These are phyloP conservation scores for Chrysolina americana DNA, from an alignment of 2,888 invertebrate genomes.

Conservation along the genomic window DNA sequence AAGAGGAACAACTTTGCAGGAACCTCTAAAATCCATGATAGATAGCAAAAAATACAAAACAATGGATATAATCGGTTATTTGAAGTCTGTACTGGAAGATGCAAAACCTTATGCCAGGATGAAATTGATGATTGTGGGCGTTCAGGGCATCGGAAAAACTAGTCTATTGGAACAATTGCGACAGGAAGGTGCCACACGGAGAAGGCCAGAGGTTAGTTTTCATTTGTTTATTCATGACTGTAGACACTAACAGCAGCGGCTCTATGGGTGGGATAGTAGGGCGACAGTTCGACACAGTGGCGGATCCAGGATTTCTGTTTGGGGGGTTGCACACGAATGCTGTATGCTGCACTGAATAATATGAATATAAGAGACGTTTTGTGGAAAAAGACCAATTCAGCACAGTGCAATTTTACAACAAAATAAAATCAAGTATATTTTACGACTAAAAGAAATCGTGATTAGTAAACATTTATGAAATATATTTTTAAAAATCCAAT, in stretches of 20 bases:
- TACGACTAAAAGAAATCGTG: too few species aligned
- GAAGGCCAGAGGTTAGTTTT: conserved; percentile 75
- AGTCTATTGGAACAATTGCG: conserved; percentile 90
- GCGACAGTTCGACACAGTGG: too few species aligned
- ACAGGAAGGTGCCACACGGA: conserved; percentile 85
- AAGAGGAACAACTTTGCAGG: conserved; percentile 88
- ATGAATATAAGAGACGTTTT: too few species aligned
- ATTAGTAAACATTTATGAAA: too few species aligned
- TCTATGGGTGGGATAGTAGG: too few species aligned
- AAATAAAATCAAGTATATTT: too few species aligned
- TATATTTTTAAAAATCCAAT: too few species aligned
- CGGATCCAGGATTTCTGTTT: too few species aligned
- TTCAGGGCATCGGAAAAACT: conserved; percentile 91
- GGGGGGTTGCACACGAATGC: too few species aligned
- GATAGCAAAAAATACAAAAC: conserved; percentile 95
- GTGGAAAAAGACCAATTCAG: too few species aligned
- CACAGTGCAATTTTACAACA: too few species aligned
- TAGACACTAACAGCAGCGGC: not conserved
- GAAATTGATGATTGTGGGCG: conserved; percentile 97
- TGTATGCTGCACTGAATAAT: too few species aligned
- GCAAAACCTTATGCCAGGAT: conserved; percentile 94
- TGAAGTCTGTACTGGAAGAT: conserved; percentile 90
- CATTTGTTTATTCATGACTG: not conserved
- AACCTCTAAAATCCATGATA: conserved; percentile 92
- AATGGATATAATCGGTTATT: conserved; percentile 93